Evolutionary conservation across 2,797 vertebrate genomes (phyloP), one percentile per base, ranked within the genome.

Genomic region (Eleutherodactylus coqui): DNA sequence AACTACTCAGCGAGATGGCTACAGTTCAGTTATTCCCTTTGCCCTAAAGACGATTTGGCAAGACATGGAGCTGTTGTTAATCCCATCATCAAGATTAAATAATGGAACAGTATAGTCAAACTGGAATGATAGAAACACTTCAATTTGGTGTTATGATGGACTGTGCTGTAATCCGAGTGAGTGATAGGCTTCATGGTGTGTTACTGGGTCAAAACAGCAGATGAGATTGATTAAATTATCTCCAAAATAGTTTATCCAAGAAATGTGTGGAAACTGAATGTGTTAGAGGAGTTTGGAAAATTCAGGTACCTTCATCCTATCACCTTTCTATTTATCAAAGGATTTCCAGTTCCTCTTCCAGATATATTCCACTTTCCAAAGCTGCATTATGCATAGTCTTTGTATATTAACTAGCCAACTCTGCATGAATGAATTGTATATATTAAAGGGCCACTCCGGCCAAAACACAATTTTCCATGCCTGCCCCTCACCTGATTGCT

Each of bases 1-100:
- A 87, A 87, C 76, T 84, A 83, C 82, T 84, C 86, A 87, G 82
- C 82, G 78, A 75, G 75, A 87, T 87, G 86, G 86, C 86, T 87
- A 87, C 86, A 87, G 86, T 84, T 87, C 86, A 87, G 82, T 84
- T 87, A 87, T 87, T 87, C 86, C 86, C 86, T 87, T 84, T 87
- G 86, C 85, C 69, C 78, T 81, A 67, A 86, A 86, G 85, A 84
- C 76, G 75, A 84, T 84, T 70, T 87, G 82, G 82, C 86, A 80
- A 87, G 82, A 79, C 86, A 80, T 87, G 82, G 82, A 87, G 82
- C 82, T 79, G 53, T 87, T 84, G 82, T 83, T 87, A 87, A 87
- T 84, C 76, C 69, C 75, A 87, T 87, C 86, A 87, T 87, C 86
- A 79, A 87, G 81, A 87, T 83, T 83, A 87, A 83, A 87, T 84